Evolutionary conservation across 2,888 invertebrate species (phyloP), one percentile per base, ranked within the genome.

Genomic region (Coecobrya sp.): DNA sequence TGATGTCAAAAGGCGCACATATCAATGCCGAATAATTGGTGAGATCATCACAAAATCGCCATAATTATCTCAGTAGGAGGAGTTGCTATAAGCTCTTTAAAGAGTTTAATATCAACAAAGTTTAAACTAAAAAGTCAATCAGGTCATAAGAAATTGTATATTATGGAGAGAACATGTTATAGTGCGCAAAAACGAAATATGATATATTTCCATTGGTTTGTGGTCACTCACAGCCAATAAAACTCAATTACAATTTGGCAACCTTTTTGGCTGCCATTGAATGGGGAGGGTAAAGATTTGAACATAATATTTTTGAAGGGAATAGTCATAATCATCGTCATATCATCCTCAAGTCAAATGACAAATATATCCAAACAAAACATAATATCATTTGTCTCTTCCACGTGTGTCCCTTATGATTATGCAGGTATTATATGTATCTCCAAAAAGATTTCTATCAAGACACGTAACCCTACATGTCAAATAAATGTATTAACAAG

Each of bases 21-120:
- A 42, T 79, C 87, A 87, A 79, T 87, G 87, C 27, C 87, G 76
- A 62, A 36, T 87, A 79, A 79, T 87, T 87, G 87, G 52, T 79
- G 49, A 79, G 27, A 42, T 62, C 59, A 87, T 87, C 87, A 70
- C 36, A 79, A 70, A 49, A 45, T 87, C 62, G 52, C 55, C 87
- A 70, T 68, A 30, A 68, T 70, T 62, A 79, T 52, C 62, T 22
- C 22, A 62, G 86, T 52, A 52, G 79, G 52, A 45, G 79, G 79
- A 52, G 25, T 16, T 11, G 25, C 49, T 27, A 79, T 52, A 73
- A 73, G 27, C 0, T 19, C 5, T 52, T 79, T 36, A 49, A 52
- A 25, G 27, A 79, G 52, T 79, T 49, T 79, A 52, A n/a, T n/a
- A 16, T 86, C 87, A 49, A 76, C 55, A 22, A 79, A 52, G 27